Evolutionary conservation across 2,888 invertebrate genomes (phyloP).

Genomic region (Drepana falcataria): DNA sequence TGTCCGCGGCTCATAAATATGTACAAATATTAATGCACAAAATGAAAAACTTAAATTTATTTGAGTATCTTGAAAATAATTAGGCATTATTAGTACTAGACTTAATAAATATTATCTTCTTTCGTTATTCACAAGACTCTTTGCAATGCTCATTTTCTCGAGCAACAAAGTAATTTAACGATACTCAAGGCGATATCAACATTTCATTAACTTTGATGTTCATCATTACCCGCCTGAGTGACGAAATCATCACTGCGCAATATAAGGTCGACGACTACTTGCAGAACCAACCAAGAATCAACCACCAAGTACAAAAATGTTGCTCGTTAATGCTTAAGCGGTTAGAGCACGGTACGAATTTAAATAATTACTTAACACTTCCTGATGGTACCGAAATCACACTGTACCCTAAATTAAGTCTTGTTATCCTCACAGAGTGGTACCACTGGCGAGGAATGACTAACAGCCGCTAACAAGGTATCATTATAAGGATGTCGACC

Average conservation of each 20-base stretch:
- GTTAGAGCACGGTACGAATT: slow-evolving; percentile 43
- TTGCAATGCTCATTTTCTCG: slow-evolving; percentile 1
- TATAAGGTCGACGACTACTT: slow-evolving; percentile 35
- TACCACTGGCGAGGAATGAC: slow-evolving; percentile 51
- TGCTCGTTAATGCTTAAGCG: slow-evolving; percentile 37
- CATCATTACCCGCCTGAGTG: slow-evolving; percentile 20
- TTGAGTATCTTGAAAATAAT: too few species aligned
- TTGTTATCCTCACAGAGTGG: slow-evolving; percentile 49
- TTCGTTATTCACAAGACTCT: background rate
- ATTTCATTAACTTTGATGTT: slow-evolving; percentile 14
- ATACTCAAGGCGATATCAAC: slow-evolving; percentile 4
- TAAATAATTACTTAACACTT: slow-evolving; percentile 70
- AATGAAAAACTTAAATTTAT: too few species aligned
- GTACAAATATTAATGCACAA: too few species aligned
- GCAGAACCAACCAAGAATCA: slow-evolving; percentile 13
- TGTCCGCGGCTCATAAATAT: too few species aligned
- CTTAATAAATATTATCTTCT: background rate
- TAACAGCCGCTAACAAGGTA: slow-evolving; percentile 71
- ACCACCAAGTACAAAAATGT: slow-evolving; percentile 32
- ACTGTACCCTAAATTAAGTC: slow-evolving; percentile 66
- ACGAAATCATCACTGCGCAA: slow-evolving; percentile 17
- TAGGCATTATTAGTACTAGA: too few species aligned
- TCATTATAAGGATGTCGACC: slow-evolving; percentile 69
- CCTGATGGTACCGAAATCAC: slow-evolving; percentile 62
- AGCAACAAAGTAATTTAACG: slow-evolving; percentile 5